These are phyloP conservation scores for Brachionus sp. DNA, from an alignment of 1,140 invertebrate genomes.

Conservation along the genomic window DNA sequence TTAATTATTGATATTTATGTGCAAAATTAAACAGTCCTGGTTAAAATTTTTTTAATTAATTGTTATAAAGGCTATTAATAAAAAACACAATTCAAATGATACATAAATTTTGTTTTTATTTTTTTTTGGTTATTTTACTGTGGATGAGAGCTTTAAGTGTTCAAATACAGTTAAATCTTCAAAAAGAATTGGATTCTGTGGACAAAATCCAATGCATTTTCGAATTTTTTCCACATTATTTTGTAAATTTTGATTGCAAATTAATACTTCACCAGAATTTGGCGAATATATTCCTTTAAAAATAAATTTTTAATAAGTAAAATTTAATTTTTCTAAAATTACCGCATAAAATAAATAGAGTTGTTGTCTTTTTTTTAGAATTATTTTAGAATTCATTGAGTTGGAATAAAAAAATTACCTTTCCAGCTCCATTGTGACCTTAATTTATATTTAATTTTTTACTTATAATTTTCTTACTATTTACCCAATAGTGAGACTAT, in stretches of 20 bases:
- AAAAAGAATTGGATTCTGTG: conserved; percentile 90
- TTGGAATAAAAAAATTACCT: conserved; percentile 50
- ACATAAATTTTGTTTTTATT: too few species aligned
- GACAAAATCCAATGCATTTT: conserved; percentile 74
- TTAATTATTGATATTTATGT: too few species aligned
- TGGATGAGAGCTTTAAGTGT: conserved; percentile 79
- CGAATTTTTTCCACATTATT: conserved; percentile 63
- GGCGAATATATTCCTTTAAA: conserved; percentile 69
- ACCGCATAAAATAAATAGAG: conserved; percentile 32
- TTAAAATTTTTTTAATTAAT: too few species aligned
- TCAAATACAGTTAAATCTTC: conserved; percentile 82
- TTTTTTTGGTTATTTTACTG: conserved; percentile 51
- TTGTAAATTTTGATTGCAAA: conserved; percentile 68
- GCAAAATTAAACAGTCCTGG: too few species aligned
- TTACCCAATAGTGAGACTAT: conserved; percentile 58
- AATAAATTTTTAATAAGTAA: neutral
- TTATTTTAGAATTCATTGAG: neutral
- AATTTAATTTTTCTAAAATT: neutral
- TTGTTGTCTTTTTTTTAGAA: conserved; percentile 19
- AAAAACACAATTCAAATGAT: too few species aligned
- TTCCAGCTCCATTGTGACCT: conserved; percentile 71
- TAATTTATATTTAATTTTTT: neutral
- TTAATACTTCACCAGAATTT: conserved; percentile 67
- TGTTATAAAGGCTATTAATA: too few species aligned
- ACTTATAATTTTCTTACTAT: neutral